These are phyloP conservation scores for Erannis defoliaria DNA, from an alignment of 2,888 invertebrate species.

Conservation along the genomic window DNA sequence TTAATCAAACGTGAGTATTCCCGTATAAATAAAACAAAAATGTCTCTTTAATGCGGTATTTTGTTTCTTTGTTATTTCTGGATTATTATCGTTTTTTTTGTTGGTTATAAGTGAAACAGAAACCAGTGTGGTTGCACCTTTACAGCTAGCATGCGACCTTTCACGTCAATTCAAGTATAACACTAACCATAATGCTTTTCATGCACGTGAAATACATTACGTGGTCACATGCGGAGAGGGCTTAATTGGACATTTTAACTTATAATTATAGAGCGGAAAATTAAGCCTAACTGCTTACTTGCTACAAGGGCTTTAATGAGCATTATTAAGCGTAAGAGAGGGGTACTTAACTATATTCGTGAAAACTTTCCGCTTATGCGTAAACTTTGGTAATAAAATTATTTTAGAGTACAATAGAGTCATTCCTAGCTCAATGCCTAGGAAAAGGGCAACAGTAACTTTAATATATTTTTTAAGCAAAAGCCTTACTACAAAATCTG, in stretches of 20 bases:
- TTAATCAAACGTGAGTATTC: no score
- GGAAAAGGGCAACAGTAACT: no score
- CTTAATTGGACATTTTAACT: slow-evolving; percentile 32
- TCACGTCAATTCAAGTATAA: slow-evolving; percentile 34
- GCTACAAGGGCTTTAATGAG: slow-evolving; percentile 22
- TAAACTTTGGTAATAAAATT: not conserved
- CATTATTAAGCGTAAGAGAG: slow-evolving; percentile 20
- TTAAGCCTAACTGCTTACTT: slow-evolving; percentile 25
- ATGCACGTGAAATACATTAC: slow-evolving; percentile 27
- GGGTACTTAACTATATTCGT: slow-evolving; percentile 10
- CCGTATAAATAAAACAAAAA: no score
- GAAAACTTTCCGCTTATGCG: slow-evolving; percentile 3
- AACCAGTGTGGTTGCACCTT: slow-evolving; percentile 1
- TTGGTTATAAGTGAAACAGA: no score
- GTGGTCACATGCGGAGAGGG: slow-evolving; percentile 15
- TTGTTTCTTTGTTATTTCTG: no score
- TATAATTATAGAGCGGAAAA: slow-evolving; percentile 29
- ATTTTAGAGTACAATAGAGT: not conserved
- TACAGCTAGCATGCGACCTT: slow-evolving; percentile 38
- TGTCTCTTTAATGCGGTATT: no score
- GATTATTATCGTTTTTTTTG: no score
- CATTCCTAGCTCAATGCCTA: no score
- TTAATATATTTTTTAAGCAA: no score
- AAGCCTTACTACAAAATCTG: no score
- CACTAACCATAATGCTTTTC: slow-evolving; percentile 17